phyloP scores from a whole-genome alignment of 2,888 invertebrate species.

The Argyra leucocephala region DNA sequence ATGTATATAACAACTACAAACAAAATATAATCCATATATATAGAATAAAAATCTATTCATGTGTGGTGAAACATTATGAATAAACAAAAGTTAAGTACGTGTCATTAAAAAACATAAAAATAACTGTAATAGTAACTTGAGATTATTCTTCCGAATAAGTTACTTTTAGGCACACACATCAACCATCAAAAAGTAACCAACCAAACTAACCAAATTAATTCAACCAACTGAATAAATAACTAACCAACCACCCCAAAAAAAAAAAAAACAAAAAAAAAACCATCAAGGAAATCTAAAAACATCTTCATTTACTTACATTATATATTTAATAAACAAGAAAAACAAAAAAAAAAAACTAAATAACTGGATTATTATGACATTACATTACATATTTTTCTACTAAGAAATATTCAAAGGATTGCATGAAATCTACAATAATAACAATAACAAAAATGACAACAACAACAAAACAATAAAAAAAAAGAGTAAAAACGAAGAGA shows the following conservation, averaged over 20 bases:
- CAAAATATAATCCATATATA: too few relatives aligned
- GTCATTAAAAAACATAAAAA: too few relatives aligned
- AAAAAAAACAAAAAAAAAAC: background rate
- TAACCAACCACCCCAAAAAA: too few relatives aligned
- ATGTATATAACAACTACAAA: too few relatives aligned
- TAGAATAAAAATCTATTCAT: too few relatives aligned
- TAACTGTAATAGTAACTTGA: background rate
- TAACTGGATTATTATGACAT: background rate
- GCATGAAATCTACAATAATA: background rate
- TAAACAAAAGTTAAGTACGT: too few relatives aligned
- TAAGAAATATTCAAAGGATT: background rate
- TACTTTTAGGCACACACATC: background rate
- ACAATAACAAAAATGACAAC: background rate
- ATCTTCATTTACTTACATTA: background rate
- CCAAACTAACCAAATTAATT: background rate
- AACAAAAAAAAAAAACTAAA: too few relatives aligned
- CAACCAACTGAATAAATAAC: background rate
- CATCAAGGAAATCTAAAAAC: background rate
- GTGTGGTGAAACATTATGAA: too few relatives aligned
- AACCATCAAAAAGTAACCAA: background rate
- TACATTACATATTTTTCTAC: background rate
- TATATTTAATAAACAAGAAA: too few relatives aligned
- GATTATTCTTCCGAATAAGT: background rate
- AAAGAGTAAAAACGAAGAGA: constrained; percentile 14
- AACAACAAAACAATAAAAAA: constrained; percentile 26